Evolutionary conservation across 2,113 vertebrate species (phyloP).

Genomic region (Ceuthmochares aereus): DNA sequence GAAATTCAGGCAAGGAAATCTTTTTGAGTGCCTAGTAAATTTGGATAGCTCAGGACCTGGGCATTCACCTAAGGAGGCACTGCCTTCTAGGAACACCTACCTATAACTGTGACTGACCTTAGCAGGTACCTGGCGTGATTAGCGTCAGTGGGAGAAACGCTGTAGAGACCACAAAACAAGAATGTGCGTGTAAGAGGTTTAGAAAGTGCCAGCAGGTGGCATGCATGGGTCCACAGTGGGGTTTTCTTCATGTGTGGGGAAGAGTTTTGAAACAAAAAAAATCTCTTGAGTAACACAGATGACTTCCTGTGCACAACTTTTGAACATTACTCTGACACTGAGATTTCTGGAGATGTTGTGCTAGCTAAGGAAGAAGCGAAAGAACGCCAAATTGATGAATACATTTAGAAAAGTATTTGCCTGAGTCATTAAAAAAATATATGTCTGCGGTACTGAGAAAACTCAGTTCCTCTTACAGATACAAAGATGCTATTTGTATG

Average conservation of each 20-base stretch:
- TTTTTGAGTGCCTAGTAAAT: neutral
- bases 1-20: neutral
- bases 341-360: neutral
- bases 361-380: neutral
- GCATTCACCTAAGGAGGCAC: fast-evolving
- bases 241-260: fast-evolving
- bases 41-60: neutral
- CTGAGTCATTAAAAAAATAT: slow-evolving; percentile 9
- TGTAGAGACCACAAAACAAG: fast-evolving
- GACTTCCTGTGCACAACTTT: neutral
- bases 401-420: neutral
- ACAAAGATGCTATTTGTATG: slow-evolving; percentile 4
- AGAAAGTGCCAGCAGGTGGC: slow-evolving; percentile 3
- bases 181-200: neutral
- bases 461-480: slow-evolving; percentile 15
- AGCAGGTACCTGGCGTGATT: neutral
- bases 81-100: neutral
- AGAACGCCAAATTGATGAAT: neutral
- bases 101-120: neutral
- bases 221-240: neutral
- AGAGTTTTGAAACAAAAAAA: neutral
- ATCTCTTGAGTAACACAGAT: neutral
- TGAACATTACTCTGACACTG: neutral
- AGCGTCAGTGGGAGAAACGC: neutral
- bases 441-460: slow-evolving; percentile 14